A percentile compares a stretch with the other conserved stretches of the same genome.
phyloP scores from a whole-genome alignment of 2,797 vertebrate species.

The Sarcophilus harrisii region DNA sequence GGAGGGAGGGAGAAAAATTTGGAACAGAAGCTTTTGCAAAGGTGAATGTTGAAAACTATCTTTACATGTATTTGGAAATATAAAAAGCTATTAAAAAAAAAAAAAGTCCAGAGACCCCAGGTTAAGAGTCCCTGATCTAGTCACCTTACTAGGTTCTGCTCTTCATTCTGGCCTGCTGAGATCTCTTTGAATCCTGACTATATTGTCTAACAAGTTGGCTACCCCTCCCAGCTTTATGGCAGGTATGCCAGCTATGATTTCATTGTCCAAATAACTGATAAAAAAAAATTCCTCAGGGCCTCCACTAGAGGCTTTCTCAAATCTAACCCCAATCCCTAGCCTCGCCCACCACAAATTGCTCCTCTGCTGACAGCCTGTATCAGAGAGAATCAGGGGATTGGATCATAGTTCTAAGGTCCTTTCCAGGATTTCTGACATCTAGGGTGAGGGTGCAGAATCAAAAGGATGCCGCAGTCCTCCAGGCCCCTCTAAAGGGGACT shows the following conservation, averaged over 20 bases:
- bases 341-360: too few species aligned
- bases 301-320: neutral
- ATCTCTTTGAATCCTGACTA: neutral
- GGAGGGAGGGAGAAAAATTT: too few species aligned
- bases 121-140: neutral
- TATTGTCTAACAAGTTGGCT: neutral
- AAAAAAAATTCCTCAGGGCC: neutral
- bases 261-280: neutral
- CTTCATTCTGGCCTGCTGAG: neutral
- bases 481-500: neutral
- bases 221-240: neutral
- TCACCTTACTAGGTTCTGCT: neutral
- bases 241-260: neutral
- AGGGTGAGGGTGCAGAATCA: neutral
- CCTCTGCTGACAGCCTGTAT: neutral
- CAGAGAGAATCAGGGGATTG: neutral
- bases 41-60: too few species aligned
- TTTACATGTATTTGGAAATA: too few species aligned
- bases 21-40: too few species aligned
- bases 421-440: neutral
- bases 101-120: neutral
- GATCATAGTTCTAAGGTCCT: neutral
- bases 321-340: neutral
- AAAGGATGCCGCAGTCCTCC: neutral
- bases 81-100: neutral